Percentiles rank a stretch among this genome's conserved stretches.
phyloP scores from a whole-genome alignment of 1,140 invertebrate genomes.

The Radopholus similis region DNA sequence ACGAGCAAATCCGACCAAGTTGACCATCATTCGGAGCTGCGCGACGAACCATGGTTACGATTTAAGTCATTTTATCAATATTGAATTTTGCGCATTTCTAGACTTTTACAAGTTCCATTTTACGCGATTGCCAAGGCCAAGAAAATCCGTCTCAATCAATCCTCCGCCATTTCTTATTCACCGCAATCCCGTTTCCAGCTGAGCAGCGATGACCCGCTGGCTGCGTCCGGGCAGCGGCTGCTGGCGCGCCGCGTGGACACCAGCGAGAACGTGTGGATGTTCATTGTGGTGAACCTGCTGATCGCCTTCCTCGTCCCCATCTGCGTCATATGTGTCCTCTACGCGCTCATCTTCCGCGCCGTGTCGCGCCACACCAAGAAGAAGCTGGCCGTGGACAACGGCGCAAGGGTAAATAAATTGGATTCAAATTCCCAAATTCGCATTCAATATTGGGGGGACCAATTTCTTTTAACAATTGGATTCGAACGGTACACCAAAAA shows the following conservation, averaged over 20 bases:
- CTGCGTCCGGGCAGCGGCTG: no score
- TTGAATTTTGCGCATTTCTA: no score
- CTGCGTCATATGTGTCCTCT: slow-evolving; percentile 46
- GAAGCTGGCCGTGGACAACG: slow-evolving; percentile 72
- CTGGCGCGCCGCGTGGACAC: slow-evolving; percentile 45
- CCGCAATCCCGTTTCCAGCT: no score
- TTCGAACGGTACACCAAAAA: neutral
- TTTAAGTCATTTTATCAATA: no score
- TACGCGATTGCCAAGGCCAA: no score
- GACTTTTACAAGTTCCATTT: no score
- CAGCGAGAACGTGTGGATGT: slow-evolving; percentile 46
- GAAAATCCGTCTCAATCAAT: no score
- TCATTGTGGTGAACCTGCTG: slow-evolving; percentile 53
- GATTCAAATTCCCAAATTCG: neutral
- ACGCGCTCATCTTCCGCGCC: slow-evolving; percentile 49
- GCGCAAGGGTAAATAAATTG: slow-evolving; percentile 65
- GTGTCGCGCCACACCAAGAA: slow-evolving; percentile 44
- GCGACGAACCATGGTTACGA: no score
- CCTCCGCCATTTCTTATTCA: no score
- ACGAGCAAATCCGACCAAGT: no score
- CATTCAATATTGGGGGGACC: slow-evolving; percentile 72
- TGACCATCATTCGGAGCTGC: no score
- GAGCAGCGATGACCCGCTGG: no score
- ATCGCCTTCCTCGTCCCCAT: slow-evolving; percentile 56
- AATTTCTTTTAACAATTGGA: neutral